phyloP scores from a whole-genome alignment of 2,888 invertebrate genomes.

The Phyto melanocephala region DNA sequence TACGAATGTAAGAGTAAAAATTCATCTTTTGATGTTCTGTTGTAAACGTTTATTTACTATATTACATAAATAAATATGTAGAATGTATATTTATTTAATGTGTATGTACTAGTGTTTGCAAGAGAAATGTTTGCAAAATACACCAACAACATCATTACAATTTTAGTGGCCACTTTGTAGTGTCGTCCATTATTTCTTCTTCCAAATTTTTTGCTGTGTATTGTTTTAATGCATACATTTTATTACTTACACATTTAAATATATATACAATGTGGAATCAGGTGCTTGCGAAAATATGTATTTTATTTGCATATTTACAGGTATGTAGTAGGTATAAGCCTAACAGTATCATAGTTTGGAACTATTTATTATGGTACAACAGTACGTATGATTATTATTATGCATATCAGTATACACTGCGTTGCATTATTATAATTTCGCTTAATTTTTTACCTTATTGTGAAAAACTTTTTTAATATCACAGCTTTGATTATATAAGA shows the following conservation, averaged over 20 bases:
- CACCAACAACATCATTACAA: constrained; percentile 32
- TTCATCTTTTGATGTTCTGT: constrained; percentile 10
- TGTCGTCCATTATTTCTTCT: not conserved
- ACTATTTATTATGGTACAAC: constrained; percentile 42
- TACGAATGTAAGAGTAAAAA: not conserved
- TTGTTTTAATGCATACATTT: constrained; percentile 48
- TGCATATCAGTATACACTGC: too few relatives aligned
- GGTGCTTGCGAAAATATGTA: not conserved
- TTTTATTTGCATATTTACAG: not conserved
- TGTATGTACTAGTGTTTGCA: not conserved
- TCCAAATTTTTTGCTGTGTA: not conserved
- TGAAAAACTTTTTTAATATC: too few relatives aligned
- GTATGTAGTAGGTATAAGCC: too few relatives aligned
- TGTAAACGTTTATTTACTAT: constrained; percentile 32
- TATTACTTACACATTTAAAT: not conserved
- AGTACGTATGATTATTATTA: constrained; percentile 43
- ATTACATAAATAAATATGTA: not conserved
- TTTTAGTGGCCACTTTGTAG: constrained; percentile 41
- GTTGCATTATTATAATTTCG: too few relatives aligned
- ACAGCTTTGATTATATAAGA: too few relatives aligned
- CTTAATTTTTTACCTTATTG: too few relatives aligned
- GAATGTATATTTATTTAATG: not conserved
- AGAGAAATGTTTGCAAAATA: constrained; percentile 15
- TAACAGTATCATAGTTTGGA: too few relatives aligned
- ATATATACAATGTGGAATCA: not conserved